Base-by-base conservation (phyloP, 1,140 invertebrate species). In the Macrobrachium nipponense region DNA sequence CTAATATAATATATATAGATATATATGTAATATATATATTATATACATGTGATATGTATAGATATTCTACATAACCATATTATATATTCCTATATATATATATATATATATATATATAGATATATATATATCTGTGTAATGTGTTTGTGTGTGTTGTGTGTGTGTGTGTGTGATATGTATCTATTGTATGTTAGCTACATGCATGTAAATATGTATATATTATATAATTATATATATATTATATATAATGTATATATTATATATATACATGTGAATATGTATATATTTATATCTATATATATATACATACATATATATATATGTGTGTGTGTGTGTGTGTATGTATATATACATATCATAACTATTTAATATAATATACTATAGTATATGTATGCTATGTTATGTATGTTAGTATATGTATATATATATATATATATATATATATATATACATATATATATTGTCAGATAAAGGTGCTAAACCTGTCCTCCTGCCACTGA, bases 371-470 rank as follows among this genome's bases (percentile, higher is more conserved):
- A n/a, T n/a, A n/a, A n/a, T n/a, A n/a, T n/a, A n/a, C n/a, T n/a
- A n/a, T n/a, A n/a, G n/a, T 68, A 68, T 68, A 68, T 68, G 4
- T 68, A 68, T 68, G n/a, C n/a, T 68, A n/a, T 68, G 23, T 68
- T 68, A 68, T 20, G 4, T 68, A 68, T 68, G 23, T 20, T 18
- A 3, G 23, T 68, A 68, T 68, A 68, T 20, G 23, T 68, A 68
- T 68, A 68, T 68, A 68, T 68, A 68, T 68, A 20, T 68, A 68
- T 68, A 68, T 68, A 68, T 68, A 68, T 68, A 68, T 68, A 68
- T 68, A 68, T 20, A 68, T 68, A 68, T 68, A 68, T 68, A 20
- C 23, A 68, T 68, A 20, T 68, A 20, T 68, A 20, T 36, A 36
- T 36, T 36, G 4, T 36, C 1, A 36, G 27, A 36, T 36, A 36